A percentile compares a stretch with the other conserved stretches of the same genome.
These are phyloP conservation scores for Noturus placidus DNA, from an alignment of 2,113 vertebrate genomes.

Conservation along the genomic window DNA sequence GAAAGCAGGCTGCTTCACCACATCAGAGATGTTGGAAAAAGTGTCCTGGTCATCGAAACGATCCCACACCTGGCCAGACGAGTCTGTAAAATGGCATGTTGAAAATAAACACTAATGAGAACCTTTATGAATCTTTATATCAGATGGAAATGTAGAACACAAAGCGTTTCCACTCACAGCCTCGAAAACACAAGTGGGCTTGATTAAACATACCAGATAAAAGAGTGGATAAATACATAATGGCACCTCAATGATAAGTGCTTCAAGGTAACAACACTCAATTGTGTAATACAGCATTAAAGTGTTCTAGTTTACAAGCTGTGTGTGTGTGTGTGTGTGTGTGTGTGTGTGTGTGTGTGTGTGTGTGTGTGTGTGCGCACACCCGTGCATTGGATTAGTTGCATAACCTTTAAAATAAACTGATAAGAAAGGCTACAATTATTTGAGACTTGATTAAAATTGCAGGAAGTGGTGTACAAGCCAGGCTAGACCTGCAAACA, in stretches of 20 bases:
- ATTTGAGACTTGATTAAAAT: slow-evolving; percentile 23
- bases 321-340: background rate
- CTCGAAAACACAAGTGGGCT: slow-evolving; percentile 1
- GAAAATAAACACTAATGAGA: background rate
- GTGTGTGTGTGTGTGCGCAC: background rate
- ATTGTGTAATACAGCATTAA: background rate
- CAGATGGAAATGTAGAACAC: background rate
- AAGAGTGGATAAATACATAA: slow-evolving; percentile 14
- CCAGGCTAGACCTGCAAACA: background rate
- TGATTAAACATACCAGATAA: slow-evolving; percentile 11
- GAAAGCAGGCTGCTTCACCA: slow-evolving; percentile 95
- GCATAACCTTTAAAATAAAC: background rate
- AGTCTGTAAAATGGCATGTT: slow-evolving; percentile 71
- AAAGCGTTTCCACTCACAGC: background rate
- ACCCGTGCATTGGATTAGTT: background rate
- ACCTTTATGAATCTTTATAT: background rate
- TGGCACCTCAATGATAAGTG: background rate
- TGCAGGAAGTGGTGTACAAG: background rate
- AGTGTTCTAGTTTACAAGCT: background rate
- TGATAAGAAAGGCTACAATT: slow-evolving; percentile 13
- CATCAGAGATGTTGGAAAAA: slow-evolving; percentile 93
- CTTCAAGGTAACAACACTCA: slow-evolving; percentile 2
- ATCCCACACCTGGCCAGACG: slow-evolving; percentile 84
- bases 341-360: background rate
- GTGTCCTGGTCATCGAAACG: slow-evolving; percentile 75